Conservation (phyloP, 2,113 vertebrate species). For the Limanda limanda region DNA sequence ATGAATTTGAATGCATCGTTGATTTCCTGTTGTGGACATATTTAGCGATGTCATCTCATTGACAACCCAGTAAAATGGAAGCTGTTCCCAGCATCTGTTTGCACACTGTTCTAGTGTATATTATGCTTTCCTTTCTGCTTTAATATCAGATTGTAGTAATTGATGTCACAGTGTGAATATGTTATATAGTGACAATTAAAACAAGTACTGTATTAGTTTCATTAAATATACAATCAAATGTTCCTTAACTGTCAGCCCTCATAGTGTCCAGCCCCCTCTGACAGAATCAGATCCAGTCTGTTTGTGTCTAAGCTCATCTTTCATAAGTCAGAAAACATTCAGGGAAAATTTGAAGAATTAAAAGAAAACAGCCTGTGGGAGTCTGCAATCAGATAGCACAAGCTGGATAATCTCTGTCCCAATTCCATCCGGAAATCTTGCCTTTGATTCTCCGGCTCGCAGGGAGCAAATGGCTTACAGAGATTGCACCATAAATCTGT, state of each 20-base stretch:
- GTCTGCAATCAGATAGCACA: constrained; percentile 81
- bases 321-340: constrained; percentile 43
- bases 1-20: constrained; percentile 8
- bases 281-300: constrained; percentile 1
- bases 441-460: constrained; percentile 76
- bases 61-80: constrained; percentile 36
- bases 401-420: constrained; percentile 80
- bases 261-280: background rate
- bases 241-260: background rate
- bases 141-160: constrained; percentile 7
- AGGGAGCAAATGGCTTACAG: constrained; percentile 80
- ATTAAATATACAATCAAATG: constrained; percentile 2
- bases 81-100: constrained; percentile 25
- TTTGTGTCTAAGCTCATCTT: constrained; percentile 37
- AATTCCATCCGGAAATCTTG: constrained; percentile 79
- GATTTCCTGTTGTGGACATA: background rate
- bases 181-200: background rate
- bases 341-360: constrained; percentile 53
- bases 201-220: background rate
- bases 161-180: background rate
- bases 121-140: constrained; percentile 9
- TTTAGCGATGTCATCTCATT: constrained; percentile 11
- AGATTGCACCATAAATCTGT: constrained; percentile 73
- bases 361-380: constrained; percentile 73
- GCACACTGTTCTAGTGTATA: background rate